Conservation (phyloP, 92 coral and sea anemone genomes). For the Pocillopora meandrina region DNA sequence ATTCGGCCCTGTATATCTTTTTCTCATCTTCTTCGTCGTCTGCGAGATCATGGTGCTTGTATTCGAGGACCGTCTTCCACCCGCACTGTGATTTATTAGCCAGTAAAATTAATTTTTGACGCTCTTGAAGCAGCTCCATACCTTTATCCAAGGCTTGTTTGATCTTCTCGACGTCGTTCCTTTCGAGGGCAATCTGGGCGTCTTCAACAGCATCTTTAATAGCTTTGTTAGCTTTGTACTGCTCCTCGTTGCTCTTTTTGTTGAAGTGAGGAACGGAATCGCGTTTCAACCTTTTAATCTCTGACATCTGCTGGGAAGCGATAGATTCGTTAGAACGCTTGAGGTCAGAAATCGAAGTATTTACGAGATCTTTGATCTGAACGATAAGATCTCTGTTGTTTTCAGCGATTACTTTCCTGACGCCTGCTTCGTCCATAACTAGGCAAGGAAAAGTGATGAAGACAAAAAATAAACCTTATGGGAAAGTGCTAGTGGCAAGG, state of each 20-base stretch:
- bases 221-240: slow-evolving; percentile 33
- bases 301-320: slow-evolving; percentile 28
- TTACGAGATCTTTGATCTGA: slow-evolving; percentile 23
- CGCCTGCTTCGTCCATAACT: slow-evolving; percentile 10
- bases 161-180: slow-evolving; percentile 33
- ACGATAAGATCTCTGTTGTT: slow-evolving; percentile 18
- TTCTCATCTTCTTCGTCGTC: too few species aligned
- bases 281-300: slow-evolving; percentile 32
- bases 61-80: too few species aligned
- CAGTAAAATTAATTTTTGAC: too few species aligned
- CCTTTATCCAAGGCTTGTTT: slow-evolving; percentile 59
- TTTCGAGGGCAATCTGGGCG: slow-evolving; percentile 28
- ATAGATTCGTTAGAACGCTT: slow-evolving; percentile 28
- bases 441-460: not conserved
- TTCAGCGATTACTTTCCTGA: slow-evolving; percentile 2
- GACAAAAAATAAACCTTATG: not conserved
- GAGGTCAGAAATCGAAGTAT: slow-evolving; percentile 15
- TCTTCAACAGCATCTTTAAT: slow-evolving; percentile 27
- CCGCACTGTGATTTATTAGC: too few species aligned
- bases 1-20: too few species aligned
- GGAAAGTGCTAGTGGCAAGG: not conserved
- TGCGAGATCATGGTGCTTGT: too few species aligned
- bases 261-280: slow-evolving; percentile 34
- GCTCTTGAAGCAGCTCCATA: slow-evolving; percentile 42
- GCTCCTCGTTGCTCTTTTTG: slow-evolving; percentile 44